Base-by-base conservation (phyloP, 2,888 invertebrate species). In the Leptopilina drosophilae region DNA sequence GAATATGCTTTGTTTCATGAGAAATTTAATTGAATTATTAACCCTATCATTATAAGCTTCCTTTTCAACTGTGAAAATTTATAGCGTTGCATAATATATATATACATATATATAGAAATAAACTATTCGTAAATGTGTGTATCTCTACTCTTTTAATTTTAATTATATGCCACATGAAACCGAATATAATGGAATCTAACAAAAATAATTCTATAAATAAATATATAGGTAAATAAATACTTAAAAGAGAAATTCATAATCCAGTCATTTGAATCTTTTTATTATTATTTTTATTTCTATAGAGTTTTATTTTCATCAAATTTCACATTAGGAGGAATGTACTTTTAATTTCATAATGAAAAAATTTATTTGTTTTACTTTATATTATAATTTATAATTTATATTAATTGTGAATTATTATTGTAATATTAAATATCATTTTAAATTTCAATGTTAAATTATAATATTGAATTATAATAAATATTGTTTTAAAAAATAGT, bases 61-160 rank as follows among this genome's bases (percentile, higher is more conserved):
- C 66, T 66, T 66, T 66, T 66, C 40, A 66, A 40, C 76, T 64
- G 65, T 77, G 79, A n/a, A 40, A 56, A 62, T 62, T 62, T 62
- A 62, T 62, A 15, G 62, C 20, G 20, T 62, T 20, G 20, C 20
- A 62, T 62, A 62, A 62, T 62, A 62, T 62, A 62, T 49, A 49
- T 12, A 62, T 62, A 62, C 20, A 62, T 49, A 49, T 12, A 62
- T 62, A 20, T 20, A 7, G 59, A 7, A 15, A 59, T 59, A 33
- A 1, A n/a, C 59, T 42, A 42, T 42, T 42, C 8, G 42, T 42
- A 33, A 33, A 8, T 42, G 7, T 42, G 59, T 59, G 59, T 59
- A 62, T 62, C 5, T 59, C n/a, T 20, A 59, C n/a, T 62, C 15
- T 62, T 62, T 62, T 20, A 62, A 62, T 62, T 62, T 62, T 62